phyloP scores from a whole-genome alignment of 2,113 vertebrate species.

The Climacteris rufus region DNA sequence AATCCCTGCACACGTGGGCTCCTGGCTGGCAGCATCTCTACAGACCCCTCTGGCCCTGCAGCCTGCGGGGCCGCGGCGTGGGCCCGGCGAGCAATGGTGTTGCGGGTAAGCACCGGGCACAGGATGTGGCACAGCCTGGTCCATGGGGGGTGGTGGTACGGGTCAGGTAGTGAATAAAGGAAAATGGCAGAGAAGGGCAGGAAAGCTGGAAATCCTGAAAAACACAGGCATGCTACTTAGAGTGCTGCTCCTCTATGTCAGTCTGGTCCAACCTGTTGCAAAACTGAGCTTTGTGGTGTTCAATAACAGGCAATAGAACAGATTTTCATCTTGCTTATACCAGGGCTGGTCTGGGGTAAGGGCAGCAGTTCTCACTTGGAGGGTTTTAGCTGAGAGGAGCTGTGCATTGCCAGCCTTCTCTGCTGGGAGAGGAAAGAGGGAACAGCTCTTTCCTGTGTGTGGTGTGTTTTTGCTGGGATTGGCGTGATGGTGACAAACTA shows the following conservation, averaged over 20 bases:
- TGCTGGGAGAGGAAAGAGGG: not conserved
- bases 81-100: not conserved
- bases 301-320: accelerated
- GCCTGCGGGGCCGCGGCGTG: accelerated
- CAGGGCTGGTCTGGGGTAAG: no score
- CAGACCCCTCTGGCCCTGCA: accelerated
- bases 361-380: not conserved
- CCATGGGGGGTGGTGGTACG: accelerated
- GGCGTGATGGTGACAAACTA: not conserved
- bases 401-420: not conserved
- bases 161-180: accelerated
- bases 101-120: slow-evolving; percentile 31
- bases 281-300: accelerated
- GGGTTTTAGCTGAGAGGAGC: not conserved
- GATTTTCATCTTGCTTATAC: not conserved
- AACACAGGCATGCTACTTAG: accelerated
- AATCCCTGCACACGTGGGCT: not conserved
- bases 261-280: not conserved
- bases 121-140: accelerated
- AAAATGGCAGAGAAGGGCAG: accelerated
- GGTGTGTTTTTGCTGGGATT: not conserved
- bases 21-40: not conserved
- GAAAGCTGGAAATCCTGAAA: not conserved
- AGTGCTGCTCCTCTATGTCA: accelerated
- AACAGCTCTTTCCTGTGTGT: not conserved